Conservation (phyloP, 1,140 invertebrate species). For the Lepidotrigona ventralis region DNA sequence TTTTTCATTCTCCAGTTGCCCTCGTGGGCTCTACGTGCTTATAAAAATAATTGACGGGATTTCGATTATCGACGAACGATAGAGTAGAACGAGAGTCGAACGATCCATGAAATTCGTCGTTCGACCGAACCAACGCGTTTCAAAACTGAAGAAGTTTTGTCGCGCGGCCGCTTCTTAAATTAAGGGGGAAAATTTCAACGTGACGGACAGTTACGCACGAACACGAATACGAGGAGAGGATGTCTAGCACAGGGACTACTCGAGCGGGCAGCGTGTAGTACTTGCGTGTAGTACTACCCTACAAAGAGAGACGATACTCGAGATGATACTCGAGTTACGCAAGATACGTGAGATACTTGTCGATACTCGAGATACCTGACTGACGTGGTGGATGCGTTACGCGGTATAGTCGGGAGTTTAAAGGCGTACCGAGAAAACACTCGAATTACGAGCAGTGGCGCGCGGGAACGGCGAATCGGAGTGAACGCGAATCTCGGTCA, state of each 20-base stretch:
- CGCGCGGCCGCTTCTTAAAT: too few relatives aligned
- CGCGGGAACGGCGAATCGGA: background rate
- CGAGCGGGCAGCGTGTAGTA: slow-evolving; percentile 23
- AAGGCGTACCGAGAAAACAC: slow-evolving; percentile 37
- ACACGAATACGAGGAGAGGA: too few relatives aligned
- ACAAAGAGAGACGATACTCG: slow-evolving; percentile 20
- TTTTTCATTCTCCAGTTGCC: too few relatives aligned
- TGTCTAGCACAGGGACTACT: too few relatives aligned
- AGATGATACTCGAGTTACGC: slow-evolving; percentile 46
- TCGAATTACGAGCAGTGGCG: slow-evolving; percentile 35
- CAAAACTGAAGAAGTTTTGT: too few relatives aligned
- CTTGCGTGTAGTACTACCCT: slow-evolving; percentile 15
- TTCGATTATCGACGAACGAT: too few relatives aligned
- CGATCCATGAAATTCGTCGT: too few relatives aligned
- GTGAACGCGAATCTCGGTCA: slow-evolving; percentile 46
- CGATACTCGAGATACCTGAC: slow-evolving; percentile 51
- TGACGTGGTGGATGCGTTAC: background rate
- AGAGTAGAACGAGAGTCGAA: too few relatives aligned
- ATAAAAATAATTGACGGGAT: too few relatives aligned
- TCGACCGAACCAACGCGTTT: too few relatives aligned
- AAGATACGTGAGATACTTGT: slow-evolving; percentile 51
- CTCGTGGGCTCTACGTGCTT: too few relatives aligned
- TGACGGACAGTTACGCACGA: background rate
- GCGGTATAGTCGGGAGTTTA: background rate
- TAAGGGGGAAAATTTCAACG: background rate